Conservation (phyloP, 2,797 vertebrate genomes). For the Urocyon cinereoargenteus region DNA sequence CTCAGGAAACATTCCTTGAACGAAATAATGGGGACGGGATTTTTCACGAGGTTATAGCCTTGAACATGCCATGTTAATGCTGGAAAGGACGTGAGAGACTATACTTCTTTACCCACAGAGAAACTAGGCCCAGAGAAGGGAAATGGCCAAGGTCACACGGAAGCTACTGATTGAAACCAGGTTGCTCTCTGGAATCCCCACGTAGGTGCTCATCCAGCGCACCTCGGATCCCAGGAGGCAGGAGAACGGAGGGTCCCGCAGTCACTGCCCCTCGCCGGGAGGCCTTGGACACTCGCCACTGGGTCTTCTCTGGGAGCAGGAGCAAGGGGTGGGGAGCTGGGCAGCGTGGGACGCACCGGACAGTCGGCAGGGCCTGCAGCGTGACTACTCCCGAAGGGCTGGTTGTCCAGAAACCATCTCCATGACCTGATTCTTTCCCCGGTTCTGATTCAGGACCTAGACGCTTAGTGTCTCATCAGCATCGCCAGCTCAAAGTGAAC, state of each 20-base stretch:
- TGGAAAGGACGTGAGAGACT: not conserved
- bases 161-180: not conserved
- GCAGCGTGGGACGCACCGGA: not conserved
- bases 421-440: not conserved
- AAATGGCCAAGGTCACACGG: not conserved
- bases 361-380: no score
- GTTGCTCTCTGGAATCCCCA: not conserved
- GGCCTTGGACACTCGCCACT: not conserved
- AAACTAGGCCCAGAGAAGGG: not conserved
- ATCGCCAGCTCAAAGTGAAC: not conserved
- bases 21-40: not conserved
- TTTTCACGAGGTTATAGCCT: not conserved
- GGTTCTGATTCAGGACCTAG: not conserved
- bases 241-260: not conserved
- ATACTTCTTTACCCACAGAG: not conserved
- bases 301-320: not conserved
- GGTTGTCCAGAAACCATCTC: not conserved
- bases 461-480: not conserved
- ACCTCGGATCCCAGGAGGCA: not conserved
- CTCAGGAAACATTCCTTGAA: not conserved
- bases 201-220: not conserved
- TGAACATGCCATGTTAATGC: not conserved
- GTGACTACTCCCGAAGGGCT: not conserved
- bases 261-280: not conserved
- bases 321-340: not conserved